phyloP scores from a whole-genome alignment of 2,888 invertebrate genomes.

The Cephus rjabovi region DNA sequence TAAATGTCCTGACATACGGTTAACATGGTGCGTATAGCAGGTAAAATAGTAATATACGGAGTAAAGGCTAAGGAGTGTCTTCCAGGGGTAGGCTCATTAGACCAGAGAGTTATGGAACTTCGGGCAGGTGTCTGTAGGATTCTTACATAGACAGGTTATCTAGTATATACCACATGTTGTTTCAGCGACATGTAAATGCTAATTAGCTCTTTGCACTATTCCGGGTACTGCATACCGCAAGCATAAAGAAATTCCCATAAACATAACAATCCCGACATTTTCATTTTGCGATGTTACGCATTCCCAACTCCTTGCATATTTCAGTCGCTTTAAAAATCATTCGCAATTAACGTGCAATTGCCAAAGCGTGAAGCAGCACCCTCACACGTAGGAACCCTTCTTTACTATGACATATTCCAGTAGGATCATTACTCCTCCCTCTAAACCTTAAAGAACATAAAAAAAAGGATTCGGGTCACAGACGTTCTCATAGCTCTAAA shows the following conservation, averaged over 20 bases:
- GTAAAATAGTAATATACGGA: not conserved
- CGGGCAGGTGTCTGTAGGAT: not conserved
- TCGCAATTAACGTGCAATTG: not conserved
- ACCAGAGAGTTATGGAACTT: not conserved
- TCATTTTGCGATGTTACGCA: not conserved
- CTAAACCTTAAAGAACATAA: not conserved
- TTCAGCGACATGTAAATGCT: not conserved
- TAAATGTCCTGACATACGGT: not conserved
- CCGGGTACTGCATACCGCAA: not conserved
- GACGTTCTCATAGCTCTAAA: not conserved
- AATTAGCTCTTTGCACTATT: not conserved
- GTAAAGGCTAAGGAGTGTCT: not conserved
- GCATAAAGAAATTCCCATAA: not conserved
- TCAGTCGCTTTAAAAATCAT: not conserved
- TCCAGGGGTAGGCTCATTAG: not conserved
- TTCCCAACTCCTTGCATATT: not conserved
- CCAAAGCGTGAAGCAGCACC: not conserved
- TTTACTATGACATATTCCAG: not conserved
- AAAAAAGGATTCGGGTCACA: not conserved
- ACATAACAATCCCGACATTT: not conserved
- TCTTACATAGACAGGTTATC: not conserved
- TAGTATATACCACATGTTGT: not conserved
- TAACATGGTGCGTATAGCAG: not conserved
- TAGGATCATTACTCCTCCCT: not conserved
- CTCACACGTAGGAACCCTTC: not conserved